phyloP scores from a whole-genome alignment of 1,140 invertebrate species.

The Polypedilum pembai region DNA sequence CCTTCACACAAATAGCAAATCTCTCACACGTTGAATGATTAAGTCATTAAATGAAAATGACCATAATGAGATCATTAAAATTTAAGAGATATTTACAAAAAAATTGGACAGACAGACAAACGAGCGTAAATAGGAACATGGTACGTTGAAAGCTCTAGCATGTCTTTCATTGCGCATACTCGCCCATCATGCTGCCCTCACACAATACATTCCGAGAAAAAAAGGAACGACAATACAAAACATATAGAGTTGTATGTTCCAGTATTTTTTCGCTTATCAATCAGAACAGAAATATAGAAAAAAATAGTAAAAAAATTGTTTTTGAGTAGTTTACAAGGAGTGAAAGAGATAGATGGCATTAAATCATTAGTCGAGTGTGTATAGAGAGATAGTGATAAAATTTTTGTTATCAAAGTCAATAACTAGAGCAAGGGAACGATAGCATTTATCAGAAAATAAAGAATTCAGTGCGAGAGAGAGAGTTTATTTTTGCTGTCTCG shows the following conservation, averaged over 20 bases:
- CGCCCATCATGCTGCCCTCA: not conserved
- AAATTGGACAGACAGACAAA: no score
- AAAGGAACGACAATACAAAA: not conserved
- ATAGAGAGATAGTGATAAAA: not conserved
- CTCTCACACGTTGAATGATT: no score
- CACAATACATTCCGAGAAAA: not conserved
- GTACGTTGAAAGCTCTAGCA: no score
- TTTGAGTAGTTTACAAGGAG: not conserved
- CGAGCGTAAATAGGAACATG: no score
- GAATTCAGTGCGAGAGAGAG: not conserved
- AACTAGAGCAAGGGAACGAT: not conserved
- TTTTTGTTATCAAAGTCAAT: not conserved
- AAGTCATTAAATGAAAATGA: no score
- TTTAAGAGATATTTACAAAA: no score
- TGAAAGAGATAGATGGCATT: not conserved
- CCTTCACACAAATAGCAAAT: no score
- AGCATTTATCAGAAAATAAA: not conserved
- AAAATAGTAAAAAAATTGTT: not conserved
- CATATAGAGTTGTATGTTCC: not conserved
- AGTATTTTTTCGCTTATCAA: constrained; percentile 18
- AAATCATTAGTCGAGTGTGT: no score
- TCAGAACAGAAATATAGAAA: not conserved
- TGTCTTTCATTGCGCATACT: not conserved
- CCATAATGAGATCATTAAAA: no score
- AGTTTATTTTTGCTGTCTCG: not conserved